Evolutionary conservation across 1,140 invertebrate genomes (phyloP), one percentile per base, ranked within the genome.

Genomic region (Lordiphosa mommai): DNA sequence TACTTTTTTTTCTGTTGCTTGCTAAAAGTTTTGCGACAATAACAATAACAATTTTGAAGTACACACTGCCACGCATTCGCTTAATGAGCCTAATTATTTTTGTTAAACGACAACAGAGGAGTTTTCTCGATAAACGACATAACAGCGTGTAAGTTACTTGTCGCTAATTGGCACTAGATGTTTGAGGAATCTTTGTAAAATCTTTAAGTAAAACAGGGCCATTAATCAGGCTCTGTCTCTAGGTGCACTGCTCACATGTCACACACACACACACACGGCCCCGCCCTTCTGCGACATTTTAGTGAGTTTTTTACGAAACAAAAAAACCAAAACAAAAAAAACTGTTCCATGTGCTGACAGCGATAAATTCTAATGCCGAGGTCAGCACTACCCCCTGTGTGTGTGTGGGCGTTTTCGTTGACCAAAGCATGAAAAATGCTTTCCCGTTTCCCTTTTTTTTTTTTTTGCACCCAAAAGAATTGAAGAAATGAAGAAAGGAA

Each of bases 331-430:
- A 32, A 46, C 4, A 53, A 49, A 59, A 55, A 43, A 69, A 38
- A 37, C 38, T 20, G 47, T 41, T 47, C 64, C 53, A 60, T 67
- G 76, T 82, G 76, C 77, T 82, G 76, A 82, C 76, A 82, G 76
- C 76, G 76, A 82, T 82, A 82, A 82, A 82, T 82, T 82, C 76
- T 82, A 82, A 82, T 82, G 76, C 67, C 36, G 66, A 32, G 76
- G 74, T 73, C 64, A 58, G 52, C 63, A 64, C 49, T 34, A 56
- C 44, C 55, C 48, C 55, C 14, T 17, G 16, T 14, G 10, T 5
- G 43, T 12, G 17, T 33, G 34, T 40, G 34, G 50, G 34, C 53
- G 63, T 47, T 53, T 61, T 43, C 34, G 61, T 23, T 66, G 72
- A 73, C 73, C 73, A 61, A 79, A 80, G 64, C 74, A 80, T 79